Conservation (phyloP, 2,888 invertebrate species). For the Mongoloraphidia duomilia region DNA sequence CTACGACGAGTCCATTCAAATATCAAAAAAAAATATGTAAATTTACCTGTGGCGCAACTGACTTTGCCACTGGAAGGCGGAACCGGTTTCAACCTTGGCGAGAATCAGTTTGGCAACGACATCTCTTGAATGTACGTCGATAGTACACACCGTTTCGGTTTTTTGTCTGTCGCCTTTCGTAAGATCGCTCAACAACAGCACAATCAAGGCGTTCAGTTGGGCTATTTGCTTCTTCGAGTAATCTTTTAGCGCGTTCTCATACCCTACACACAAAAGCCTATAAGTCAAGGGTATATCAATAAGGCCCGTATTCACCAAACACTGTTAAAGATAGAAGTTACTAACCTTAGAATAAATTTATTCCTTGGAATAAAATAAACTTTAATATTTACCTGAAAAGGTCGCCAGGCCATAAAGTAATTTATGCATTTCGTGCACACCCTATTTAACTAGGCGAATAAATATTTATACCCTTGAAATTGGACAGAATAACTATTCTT, state of each 20-base stretch:
- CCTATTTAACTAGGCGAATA: too few relatives aligned
- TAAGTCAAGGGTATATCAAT: neutral
- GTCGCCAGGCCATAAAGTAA: too few relatives aligned
- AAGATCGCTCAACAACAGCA: slow-evolving; percentile 66
- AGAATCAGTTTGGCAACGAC: slow-evolving; percentile 78
- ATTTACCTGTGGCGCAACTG: slow-evolving; percentile 47
- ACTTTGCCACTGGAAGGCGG: slow-evolving; percentile 83
- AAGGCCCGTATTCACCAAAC: too few relatives aligned
- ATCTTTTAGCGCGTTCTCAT: slow-evolving; percentile 84
- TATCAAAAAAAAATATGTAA: neutral
- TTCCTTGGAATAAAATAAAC: too few relatives aligned
- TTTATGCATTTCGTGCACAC: too few relatives aligned
- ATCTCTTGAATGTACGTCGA: slow-evolving; percentile 88
- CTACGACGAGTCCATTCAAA: neutral
- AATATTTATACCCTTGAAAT: too few relatives aligned
- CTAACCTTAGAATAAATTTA: too few relatives aligned
- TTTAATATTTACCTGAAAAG: too few relatives aligned
- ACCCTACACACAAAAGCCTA: slow-evolving; percentile 30
- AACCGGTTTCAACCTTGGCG: slow-evolving; percentile 63
- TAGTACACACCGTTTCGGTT: slow-evolving; percentile 94
- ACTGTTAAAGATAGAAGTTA: too few relatives aligned
- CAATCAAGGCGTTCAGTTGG: slow-evolving; percentile 74
- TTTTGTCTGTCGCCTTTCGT: slow-evolving; percentile 77
- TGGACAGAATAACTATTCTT: too few relatives aligned
- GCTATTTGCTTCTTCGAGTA: slow-evolving; percentile 78